Percentiles rank a stretch among this genome's conserved stretches.
These are phyloP conservation scores for Muntiacus reevesi DNA, from an alignment of 2,113 vertebrate genomes.

Conservation along the genomic window DNA sequence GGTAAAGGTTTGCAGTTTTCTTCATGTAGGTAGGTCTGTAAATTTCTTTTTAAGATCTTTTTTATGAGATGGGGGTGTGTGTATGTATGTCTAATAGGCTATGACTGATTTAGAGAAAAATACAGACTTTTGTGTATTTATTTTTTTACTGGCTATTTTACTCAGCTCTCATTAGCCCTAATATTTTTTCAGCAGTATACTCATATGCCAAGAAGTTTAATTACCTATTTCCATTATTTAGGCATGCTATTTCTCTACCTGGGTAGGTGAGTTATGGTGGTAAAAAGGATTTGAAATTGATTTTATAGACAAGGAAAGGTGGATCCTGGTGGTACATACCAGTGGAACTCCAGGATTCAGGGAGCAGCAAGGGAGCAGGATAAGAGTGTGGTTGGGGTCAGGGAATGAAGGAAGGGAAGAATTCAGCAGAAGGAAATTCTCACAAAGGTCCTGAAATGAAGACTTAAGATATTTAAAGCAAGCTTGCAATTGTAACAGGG, in stretches of 20 bases:
- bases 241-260: not conserved
- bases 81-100: not conserved
- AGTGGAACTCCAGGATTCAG: not conserved
- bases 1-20: not conserved
- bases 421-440: not conserved
- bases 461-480: not conserved
- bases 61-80: not conserved
- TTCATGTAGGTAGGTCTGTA: not conserved
- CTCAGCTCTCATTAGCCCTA: not conserved
- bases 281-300: not conserved
- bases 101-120: not conserved
- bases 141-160: not conserved
- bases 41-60: not conserved
- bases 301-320: not conserved
- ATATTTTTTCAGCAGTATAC: not conserved
- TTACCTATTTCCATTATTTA: not conserved
- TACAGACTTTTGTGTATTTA: not conserved
- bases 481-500: not conserved
- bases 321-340: not conserved
- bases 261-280: not conserved
- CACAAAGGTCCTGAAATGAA: not conserved
- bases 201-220: not conserved
- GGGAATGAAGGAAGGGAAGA: fast-evolving
- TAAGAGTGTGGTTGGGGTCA: too few species aligned
- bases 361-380: not conserved